These are phyloP conservation scores for Slavum lentiscoides DNA, from an alignment of 2,888 invertebrate genomes.

Conservation along the genomic window DNA sequence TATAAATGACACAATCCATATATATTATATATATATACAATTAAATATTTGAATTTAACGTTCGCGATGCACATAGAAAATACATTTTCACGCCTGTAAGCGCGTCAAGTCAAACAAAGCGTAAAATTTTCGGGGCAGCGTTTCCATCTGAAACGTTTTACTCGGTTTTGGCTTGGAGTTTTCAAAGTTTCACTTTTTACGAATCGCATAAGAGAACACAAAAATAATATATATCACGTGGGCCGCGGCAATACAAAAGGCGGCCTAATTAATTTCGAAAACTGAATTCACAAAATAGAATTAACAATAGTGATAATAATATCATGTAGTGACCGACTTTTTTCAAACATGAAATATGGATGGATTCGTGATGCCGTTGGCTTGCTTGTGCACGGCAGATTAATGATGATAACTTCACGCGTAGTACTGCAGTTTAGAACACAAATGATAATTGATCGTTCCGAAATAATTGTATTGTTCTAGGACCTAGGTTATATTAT, in stretches of 20 bases:
- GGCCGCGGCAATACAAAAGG: neutral
- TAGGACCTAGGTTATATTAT: neutral
- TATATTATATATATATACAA: no score
- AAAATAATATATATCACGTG: no score
- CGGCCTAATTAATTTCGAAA: slow-evolving; percentile 23
- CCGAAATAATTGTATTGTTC: slow-evolving; percentile 15
- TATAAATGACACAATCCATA: no score
- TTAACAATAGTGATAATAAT: neutral
- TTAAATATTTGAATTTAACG: no score
- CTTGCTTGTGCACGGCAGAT: neutral
- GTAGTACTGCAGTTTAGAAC: no score
- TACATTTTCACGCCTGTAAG: no score
- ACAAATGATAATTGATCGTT: neutral
- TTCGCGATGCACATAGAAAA: no score
- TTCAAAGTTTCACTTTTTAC: slow-evolving; percentile 16
- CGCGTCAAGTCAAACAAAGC: no score
- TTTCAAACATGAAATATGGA: slow-evolving; percentile 23
- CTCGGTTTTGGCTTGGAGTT: neutral
- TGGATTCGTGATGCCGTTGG: slow-evolving; percentile 20
- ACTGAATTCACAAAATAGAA: neutral
- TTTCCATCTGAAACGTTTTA: no score
- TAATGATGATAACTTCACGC: neutral
- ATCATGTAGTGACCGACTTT: slow-evolving; percentile 13
- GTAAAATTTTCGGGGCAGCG: no score
- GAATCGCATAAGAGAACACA: neutral